Conservation (phyloP, 1,140 invertebrate genomes). For the Lasaia peninsularis region DNA sequence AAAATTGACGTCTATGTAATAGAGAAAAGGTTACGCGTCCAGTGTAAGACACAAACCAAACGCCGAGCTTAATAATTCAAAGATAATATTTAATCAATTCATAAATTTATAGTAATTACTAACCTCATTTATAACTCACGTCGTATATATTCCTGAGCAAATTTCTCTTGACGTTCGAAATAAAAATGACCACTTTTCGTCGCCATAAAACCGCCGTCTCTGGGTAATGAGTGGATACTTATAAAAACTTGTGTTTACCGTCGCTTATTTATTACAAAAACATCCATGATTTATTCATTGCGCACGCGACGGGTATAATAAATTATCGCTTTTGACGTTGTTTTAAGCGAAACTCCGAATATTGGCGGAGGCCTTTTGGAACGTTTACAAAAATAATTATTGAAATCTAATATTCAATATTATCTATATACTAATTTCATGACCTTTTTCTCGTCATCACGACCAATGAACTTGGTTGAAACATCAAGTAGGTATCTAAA, state of each 20-base stretch:
- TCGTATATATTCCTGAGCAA: neutral
- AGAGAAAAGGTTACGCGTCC: too few species aligned
- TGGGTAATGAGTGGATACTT: neutral
- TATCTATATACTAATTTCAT: too few species aligned
- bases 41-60: too few species aligned
- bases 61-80: too few species aligned
- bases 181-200: neutral
- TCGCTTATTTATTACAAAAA: neutral
- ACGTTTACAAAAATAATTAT: neutral
- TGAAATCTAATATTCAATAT: neutral
- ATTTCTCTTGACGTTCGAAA: neutral
- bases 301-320: neutral
- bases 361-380: neutral
- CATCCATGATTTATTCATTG: conserved; percentile 5
- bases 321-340: neutral
- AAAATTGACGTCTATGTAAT: too few species aligned
- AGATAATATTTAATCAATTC: too few species aligned
- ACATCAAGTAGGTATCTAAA: too few species aligned
- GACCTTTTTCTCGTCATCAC: too few species aligned
- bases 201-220: neutral
- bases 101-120: neutral
- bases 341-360: neutral
- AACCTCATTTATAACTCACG: neutral
- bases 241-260: conserved; percentile 1
- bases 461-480: too few species aligned